Evolutionary conservation across 2,113 vertebrate species (phyloP).

Genomic region (Gallinago media): DNA sequence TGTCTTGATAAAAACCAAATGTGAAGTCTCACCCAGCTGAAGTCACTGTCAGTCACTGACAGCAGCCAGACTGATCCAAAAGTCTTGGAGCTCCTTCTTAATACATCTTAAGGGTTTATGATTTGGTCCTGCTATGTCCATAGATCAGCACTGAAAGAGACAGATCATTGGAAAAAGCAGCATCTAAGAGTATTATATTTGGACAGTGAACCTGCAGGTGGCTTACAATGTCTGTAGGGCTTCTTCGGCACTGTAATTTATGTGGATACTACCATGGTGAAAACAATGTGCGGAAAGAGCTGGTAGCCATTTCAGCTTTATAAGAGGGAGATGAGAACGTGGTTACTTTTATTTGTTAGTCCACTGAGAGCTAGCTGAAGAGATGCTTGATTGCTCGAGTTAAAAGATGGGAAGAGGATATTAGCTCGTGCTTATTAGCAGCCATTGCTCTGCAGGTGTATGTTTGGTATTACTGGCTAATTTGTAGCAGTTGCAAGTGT

Average conservation of each 20-base stretch:
- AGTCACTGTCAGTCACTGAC: background rate
- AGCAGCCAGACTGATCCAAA: background rate
- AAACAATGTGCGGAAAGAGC: background rate
- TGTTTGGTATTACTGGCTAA: background rate
- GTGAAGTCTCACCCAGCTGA: background rate
- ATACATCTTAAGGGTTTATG: background rate
- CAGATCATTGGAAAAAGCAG: background rate
- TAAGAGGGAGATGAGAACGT: background rate
- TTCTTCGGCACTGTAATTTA: background rate
- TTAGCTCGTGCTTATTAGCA: background rate
- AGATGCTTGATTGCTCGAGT: background rate
- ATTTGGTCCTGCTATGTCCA: background rate
- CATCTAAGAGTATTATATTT: background rate
- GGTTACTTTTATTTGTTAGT: background rate
- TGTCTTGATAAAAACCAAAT: background rate
- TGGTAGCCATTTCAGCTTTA: background rate
- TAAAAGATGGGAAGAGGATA: background rate
- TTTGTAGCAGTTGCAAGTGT: background rate
- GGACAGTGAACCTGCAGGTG: background rate
- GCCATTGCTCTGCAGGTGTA: background rate
- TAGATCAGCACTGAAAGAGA: background rate
- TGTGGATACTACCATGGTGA: background rate
- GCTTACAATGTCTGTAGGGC: background rate
- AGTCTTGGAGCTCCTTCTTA: background rate
- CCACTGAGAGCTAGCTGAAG: background rate